Evolutionary conservation across 2,113 vertebrate genomes (phyloP).

Genomic region (Stictonetta naevosa): DNA sequence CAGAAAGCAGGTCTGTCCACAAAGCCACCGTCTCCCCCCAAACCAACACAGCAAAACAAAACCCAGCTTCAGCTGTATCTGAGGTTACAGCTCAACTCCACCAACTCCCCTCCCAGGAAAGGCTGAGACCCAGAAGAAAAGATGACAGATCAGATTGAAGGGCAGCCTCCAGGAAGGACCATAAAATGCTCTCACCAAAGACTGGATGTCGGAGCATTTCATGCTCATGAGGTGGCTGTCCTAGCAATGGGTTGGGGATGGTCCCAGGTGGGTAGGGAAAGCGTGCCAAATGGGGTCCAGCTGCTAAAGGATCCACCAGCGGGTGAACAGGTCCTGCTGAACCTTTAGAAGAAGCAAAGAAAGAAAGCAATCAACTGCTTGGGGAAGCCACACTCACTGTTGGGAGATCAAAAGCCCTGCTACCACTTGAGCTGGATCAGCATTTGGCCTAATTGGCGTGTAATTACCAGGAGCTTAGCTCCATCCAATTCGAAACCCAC

Average conservation of each 20-base stretch:
- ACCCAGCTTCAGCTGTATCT: neutral
- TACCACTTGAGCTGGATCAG: neutral
- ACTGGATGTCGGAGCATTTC: conserved; percentile 98
- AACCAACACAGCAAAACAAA: neutral
- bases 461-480: neutral
- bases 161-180: neutral
- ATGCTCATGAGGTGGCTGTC: conserved; percentile 94
- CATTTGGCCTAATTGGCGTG: neutral
- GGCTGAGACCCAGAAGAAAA: neutral
- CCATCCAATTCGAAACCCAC: neutral
- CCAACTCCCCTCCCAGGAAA: neutral
- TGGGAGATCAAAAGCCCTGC: neutral
- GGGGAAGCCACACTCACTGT: neutral
- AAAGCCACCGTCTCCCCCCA: neutral
- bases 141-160: neutral
- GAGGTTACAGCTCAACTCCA: neutral
- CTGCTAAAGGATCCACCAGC: conserved; percentile 87
- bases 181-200: conserved; percentile 83
- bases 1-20: neutral
- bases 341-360: conserved; percentile 73
- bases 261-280: conserved; percentile 95
- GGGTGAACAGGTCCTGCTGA: conserved; percentile 92
- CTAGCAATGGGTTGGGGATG: conserved; percentile 93
- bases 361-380: neutral
- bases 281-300: conserved; percentile 92